Evolutionary conservation across 2,797 vertebrate genomes (phyloP), one percentile per base, ranked within the genome.

Genomic region (Leptoclinus maculatus): DNA sequence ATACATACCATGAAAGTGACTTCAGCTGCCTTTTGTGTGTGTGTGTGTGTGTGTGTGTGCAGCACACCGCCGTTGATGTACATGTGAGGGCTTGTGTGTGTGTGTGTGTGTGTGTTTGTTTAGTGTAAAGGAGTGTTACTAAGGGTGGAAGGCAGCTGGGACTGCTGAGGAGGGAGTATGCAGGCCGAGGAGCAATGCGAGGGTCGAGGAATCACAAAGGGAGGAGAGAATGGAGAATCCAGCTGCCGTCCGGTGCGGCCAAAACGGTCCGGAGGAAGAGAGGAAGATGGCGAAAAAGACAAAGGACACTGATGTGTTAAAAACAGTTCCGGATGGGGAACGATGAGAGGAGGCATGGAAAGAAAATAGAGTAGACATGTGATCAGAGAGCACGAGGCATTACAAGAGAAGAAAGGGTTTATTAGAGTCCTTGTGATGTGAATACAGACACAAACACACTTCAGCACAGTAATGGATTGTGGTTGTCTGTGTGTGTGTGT

Each of bases 1-100:
- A 89, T 79, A 92, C 90, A 94, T 92, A 91, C 90, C 91, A 91
- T 76, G 71, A 88, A 88, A 80, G 76, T 91, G 79, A 92, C 83
- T 87, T 88, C 85, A 92, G 78, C 74, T 65, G 38, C 38, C 29
- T 47, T 69, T 80, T 79, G 64, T 83, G 71, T 72, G 38, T n/a
- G n/a, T 19, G 43, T 45, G 43, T 8, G 2, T 9, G 36, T 38
- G 36, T 10, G 36, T 38, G 34, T 58, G 68, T n/a, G 16, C 49
- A 3, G 21, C n/a, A 39, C n/a, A 45, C 19, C 29, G 19, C 58
- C 65, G 53, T 79, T 29, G 7, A 59, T 23, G 70, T 80, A 73
- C 80, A 41, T 74, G 87, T 87, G 78, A 67, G 71, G 82, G 68
- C 81, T 70, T 83, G 43, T 65, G 71, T 67, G n/a, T 39, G 71